Percentiles rank a stretch among this genome's conserved stretches.
phyloP scores from a whole-genome alignment of 2,113 vertebrate genomes.

The Stegostoma tigrinum region DNA sequence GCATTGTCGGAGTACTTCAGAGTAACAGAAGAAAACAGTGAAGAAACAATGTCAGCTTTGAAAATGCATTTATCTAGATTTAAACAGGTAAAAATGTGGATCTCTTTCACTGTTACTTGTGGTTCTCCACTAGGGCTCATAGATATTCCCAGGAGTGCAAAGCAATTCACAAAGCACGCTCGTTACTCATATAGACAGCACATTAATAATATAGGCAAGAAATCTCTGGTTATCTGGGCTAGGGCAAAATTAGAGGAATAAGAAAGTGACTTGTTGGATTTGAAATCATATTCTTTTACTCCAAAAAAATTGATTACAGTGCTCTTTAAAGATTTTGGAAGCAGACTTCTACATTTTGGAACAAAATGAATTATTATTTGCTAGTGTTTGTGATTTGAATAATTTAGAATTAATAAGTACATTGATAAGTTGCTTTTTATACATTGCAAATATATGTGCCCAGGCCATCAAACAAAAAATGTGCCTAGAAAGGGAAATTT shows the following conservation, averaged over 20 bases:
- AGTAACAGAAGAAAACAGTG: not conserved
- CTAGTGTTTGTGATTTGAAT: constrained; percentile 46
- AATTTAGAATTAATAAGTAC: constrained; percentile 17
- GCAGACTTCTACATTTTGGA: constrained; percentile 39
- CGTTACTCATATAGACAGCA: constrained; percentile 74
- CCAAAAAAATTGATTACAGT: constrained; percentile 56
- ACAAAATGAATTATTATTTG: constrained; percentile 52
- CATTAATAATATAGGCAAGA: constrained; percentile 76
- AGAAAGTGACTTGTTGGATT: constrained; percentile 64
- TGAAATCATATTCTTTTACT: constrained; percentile 55
- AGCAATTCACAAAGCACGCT: constrained; percentile 65
- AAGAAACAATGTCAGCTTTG: constrained; percentile 37
- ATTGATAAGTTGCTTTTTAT: constrained; percentile 11
- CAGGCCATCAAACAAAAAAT: not conserved
- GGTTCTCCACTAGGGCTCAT: constrained; percentile 48
- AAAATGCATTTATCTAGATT: constrained; percentile 55
- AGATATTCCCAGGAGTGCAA: constrained; percentile 66
- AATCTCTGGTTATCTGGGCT: constrained; percentile 70
- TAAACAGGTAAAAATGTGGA: constrained; percentile 45
- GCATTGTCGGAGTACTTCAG: not conserved
- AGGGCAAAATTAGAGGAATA: constrained; percentile 56
- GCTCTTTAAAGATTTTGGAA: constrained; percentile 41
- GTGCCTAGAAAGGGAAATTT: not conserved
- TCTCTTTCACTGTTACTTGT: constrained; percentile 47
- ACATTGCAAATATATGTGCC: constrained; percentile 8